Percentiles rank a stretch among this genome's conserved stretches.
Evolutionary conservation across 2,888 invertebrate genomes (phyloP).

Genomic region (Schrankia costaestrigalis): DNA sequence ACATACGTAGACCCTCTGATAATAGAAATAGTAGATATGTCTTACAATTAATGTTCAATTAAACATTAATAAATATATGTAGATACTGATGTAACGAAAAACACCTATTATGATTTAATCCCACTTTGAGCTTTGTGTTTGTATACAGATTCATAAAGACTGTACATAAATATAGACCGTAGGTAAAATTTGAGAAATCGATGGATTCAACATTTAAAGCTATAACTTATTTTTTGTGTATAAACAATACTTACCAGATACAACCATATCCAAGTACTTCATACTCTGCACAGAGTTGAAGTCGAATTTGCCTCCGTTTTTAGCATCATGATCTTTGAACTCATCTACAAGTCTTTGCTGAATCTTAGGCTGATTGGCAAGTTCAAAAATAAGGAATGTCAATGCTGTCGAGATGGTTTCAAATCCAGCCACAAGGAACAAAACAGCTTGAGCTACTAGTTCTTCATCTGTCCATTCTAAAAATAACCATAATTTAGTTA

Average conservation of each 20-base stretch:
- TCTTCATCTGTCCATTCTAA: slow-evolving; percentile 44
- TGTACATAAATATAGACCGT: not conserved
- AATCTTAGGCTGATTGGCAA: slow-evolving; percentile 49
- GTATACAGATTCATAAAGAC: too few species aligned
- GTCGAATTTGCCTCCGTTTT: slow-evolving; percentile 61
- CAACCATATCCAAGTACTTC: slow-evolving; percentile 72
- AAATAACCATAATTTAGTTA: slow-evolving; percentile 1
- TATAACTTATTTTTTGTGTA: not conserved
- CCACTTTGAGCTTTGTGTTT: too few species aligned
- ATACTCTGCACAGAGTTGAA: slow-evolving; percentile 54
- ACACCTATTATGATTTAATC: too few species aligned
- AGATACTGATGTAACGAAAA: too few species aligned
- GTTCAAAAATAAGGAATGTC: slow-evolving; percentile 46
- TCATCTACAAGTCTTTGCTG: slow-evolving; percentile 49
- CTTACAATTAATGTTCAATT: not conserved
- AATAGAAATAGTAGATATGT: not conserved
- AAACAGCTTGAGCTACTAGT: slow-evolving; percentile 46
- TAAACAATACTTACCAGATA: slow-evolving; percentile 46
- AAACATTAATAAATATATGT: too few species aligned
- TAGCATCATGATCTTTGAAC: slow-evolving; percentile 39
- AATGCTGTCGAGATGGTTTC: slow-evolving; percentile 48
- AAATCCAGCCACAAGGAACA: slow-evolving; percentile 56
- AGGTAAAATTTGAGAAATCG: not conserved
- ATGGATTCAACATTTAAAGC: not conserved
- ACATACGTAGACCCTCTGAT: slow-evolving; percentile 61